phyloP scores from a whole-genome alignment of 2,888 invertebrate genomes.

The Neoitamus cyanurus region DNA sequence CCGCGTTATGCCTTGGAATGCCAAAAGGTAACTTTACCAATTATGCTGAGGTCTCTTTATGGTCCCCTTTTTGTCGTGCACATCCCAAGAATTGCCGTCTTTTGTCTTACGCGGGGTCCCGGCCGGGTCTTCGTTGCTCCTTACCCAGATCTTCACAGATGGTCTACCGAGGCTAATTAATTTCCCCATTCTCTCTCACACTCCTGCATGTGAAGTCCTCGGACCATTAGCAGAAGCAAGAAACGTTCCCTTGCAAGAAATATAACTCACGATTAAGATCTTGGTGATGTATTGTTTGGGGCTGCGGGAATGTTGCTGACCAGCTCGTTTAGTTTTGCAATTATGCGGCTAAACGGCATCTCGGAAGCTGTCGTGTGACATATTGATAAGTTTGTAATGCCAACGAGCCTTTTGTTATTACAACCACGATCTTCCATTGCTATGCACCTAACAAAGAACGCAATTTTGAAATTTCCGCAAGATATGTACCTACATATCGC shows the following conservation, averaged over 20 bases:
- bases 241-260: conserved; percentile 47
- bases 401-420: neutral
- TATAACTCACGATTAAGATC: conserved; percentile 51
- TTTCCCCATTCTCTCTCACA: conserved; percentile 50
- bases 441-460: neutral
- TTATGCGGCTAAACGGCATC: conserved; percentile 53
- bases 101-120: neutral
- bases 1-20: conserved; percentile 51
- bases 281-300: conserved; percentile 52
- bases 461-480: neutral
- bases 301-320: conserved; percentile 47
- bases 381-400: conserved; percentile 38
- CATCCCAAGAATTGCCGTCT: conserved; percentile 12
- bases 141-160: conserved; percentile 45
- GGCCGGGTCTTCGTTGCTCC: neutral
- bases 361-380: conserved; percentile 51
- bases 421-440: neutral
- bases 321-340: conserved; percentile 53
- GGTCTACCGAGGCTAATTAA: conserved; percentile 51
- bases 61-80: conserved; percentile 29
- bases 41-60: conserved; percentile 48
- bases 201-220: conserved; percentile 24
- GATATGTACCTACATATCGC: too few relatives aligned
- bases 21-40: conserved; percentile 52
- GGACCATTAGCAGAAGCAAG: conserved; percentile 39